phyloP scores from a whole-genome alignment of 1,140 invertebrate species.

The Aphaenogaster rudis region DNA sequence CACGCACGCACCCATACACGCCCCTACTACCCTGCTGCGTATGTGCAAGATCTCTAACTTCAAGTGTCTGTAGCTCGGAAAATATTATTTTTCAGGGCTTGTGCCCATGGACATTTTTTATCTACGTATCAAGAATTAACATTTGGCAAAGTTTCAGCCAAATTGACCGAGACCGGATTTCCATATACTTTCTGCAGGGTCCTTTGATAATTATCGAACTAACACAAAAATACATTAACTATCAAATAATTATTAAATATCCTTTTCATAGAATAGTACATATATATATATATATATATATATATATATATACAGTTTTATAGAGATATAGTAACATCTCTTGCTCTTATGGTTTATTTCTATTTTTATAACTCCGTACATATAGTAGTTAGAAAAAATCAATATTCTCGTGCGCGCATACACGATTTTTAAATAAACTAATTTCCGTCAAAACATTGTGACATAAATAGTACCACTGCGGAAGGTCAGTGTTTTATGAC shows the following conservation, averaged over 20 bases:
- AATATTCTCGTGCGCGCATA: background rate
- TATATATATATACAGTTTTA: background rate
- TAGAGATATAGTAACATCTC: background rate
- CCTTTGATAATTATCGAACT: background rate
- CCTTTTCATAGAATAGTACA: background rate
- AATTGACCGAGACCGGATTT: too few relatives aligned
- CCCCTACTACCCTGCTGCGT: too few relatives aligned
- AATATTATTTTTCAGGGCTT: too few relatives aligned
- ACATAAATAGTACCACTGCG: conserved; percentile 16
- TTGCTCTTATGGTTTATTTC: background rate
- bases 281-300: background rate
- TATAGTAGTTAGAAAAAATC: background rate
- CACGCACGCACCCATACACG: too few relatives aligned
- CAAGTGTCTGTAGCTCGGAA: too few relatives aligned
- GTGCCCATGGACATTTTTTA: too few relatives aligned
- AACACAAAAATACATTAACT: background rate
- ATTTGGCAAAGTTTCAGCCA: too few relatives aligned
- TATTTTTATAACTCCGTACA: background rate
- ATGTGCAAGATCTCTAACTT: too few relatives aligned
- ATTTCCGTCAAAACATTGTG: background rate
- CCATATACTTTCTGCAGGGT: too few relatives aligned
- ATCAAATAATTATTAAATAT: background rate
- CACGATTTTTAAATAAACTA: background rate
- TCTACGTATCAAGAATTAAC: too few relatives aligned
- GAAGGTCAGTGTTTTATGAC: conserved; percentile 55